Evolutionary conservation across 2,888 invertebrate species (phyloP), one percentile per base, ranked within the genome.

Genomic region (Bhutanitis thaidina): DNA sequence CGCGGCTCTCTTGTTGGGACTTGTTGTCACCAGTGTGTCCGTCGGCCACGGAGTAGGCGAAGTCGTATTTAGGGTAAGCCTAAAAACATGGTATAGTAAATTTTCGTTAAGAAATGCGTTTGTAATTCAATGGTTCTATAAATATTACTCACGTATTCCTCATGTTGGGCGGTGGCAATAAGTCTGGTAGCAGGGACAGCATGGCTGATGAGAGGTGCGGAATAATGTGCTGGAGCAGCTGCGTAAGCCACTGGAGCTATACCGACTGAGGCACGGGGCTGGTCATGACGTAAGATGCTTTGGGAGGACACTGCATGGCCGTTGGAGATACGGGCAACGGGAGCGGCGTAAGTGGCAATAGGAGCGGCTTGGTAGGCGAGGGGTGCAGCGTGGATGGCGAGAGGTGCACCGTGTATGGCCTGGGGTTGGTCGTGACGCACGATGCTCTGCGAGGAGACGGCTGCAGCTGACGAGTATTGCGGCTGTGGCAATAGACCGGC

Each of bases 1-100:
- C 74, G 75, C 47, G 71, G 66, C 57, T 74, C 75, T 91, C 91
- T 56, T 90, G 86, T 71, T 90, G 91, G 54, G 82, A 80, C 77
- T 91, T 91, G 74, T 88, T 81, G 78, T 91, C 91, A 40, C 91
- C 91, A 68, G 91, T 91, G 72, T 91, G 90, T 14, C 83, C 76
- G 67, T 91, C 91, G 57, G 89, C 80, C 1, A 91, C 91, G 25
- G 90, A 90, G 80, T 91, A 91, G 49, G 77, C 80, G 82, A 80
- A 91, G 63, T 90, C 84, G 72, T 88, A 89, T 64, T 80, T 80
- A 56, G 88, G 89, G 71, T 86, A 69, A 1, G 87, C 74, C 82
- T 86, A 62, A 3, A 43, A 57, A 12, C 15, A 2, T 3, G 5
- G 20, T 2, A 20, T 20, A 5, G 5, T 20, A 3, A 20, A 10